Conservation (phyloP, 2,888 invertebrate species). For the Phortica okadai region DNA sequence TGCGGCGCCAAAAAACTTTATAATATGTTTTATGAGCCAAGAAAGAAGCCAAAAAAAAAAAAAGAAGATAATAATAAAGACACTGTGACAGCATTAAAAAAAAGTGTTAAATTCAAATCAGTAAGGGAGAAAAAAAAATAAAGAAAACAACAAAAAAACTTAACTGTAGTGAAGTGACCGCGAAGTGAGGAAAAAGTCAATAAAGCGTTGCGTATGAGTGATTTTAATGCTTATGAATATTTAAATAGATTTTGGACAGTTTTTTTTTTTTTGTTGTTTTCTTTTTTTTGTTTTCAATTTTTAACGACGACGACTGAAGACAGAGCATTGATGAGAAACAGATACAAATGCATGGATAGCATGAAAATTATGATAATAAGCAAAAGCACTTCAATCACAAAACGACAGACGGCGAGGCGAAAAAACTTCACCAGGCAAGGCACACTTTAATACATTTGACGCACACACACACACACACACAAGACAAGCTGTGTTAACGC, state of each 20-base stretch:
- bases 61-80: background rate
- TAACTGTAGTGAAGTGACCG: background rate
- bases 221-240: conserved; percentile 24
- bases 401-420: background rate
- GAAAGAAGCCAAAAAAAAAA: conserved; percentile 39
- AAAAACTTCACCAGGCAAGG: background rate
- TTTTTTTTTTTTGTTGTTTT: no score
- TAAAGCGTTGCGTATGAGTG: conserved; percentile 21
- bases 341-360: background rate
- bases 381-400: conserved; percentile 21
- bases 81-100: conserved; percentile 30
- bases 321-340: background rate
- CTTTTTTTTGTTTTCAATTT: background rate
- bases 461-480: no score
- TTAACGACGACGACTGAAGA: background rate
- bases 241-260: background rate
- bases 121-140: background rate
- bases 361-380: conserved; percentile 16
- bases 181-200: background rate
- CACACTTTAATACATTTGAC: background rate
- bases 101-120: conserved; percentile 70
- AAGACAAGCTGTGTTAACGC: background rate
- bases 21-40: conserved; percentile 57
- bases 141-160: background rate
- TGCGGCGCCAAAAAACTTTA: conserved; percentile 68